A percentile compares a stretch with the other conserved stretches of the same genome.
phyloP scores from a whole-genome alignment of 2,888 invertebrate species.

The Pyrrhia umbra region DNA sequence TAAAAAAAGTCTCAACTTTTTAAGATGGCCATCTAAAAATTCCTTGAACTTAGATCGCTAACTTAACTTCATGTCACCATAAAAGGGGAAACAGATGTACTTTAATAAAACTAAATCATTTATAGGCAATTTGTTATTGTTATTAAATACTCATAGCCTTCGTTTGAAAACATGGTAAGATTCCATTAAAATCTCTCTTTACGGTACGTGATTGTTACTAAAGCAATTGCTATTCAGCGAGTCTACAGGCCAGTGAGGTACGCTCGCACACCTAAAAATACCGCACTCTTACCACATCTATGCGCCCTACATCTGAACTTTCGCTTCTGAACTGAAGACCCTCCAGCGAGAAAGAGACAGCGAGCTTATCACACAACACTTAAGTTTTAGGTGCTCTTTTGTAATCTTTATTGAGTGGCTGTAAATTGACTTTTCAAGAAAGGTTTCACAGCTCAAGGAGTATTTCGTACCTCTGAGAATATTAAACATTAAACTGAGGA shows the following conservation, averaged over 20 bases:
- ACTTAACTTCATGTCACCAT: too few species aligned
- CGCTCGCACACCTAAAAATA: background rate
- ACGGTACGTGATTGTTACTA: too few species aligned
- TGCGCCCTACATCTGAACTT: conserved; percentile 45
- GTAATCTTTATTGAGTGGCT: conserved; percentile 77
- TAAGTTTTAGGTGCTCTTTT: conserved; percentile 72
- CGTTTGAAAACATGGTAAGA: too few species aligned
- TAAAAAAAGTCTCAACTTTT: too few species aligned
- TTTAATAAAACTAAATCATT: too few species aligned
- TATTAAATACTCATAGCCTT: too few species aligned
- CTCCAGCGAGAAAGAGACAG: conserved; percentile 66
- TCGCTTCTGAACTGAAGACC: conserved; percentile 64
- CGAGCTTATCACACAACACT: conserved; percentile 74
- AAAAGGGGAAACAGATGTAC: too few species aligned
- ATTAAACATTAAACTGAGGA: conserved; percentile 49
- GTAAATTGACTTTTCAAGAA: conserved; percentile 74
- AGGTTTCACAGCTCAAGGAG: conserved; percentile 56
- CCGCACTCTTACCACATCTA: conserved; percentile 52
- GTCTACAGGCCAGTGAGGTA: conserved; percentile 4
- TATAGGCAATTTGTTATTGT: too few species aligned
- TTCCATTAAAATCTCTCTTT: too few species aligned
- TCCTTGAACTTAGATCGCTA: too few species aligned
- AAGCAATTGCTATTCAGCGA: too few species aligned
- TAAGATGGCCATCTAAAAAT: too few species aligned
- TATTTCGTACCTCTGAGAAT: conserved; percentile 50